Base-by-base conservation (phyloP, 2,888 invertebrate species). In the Trisateles emortualis region DNA sequence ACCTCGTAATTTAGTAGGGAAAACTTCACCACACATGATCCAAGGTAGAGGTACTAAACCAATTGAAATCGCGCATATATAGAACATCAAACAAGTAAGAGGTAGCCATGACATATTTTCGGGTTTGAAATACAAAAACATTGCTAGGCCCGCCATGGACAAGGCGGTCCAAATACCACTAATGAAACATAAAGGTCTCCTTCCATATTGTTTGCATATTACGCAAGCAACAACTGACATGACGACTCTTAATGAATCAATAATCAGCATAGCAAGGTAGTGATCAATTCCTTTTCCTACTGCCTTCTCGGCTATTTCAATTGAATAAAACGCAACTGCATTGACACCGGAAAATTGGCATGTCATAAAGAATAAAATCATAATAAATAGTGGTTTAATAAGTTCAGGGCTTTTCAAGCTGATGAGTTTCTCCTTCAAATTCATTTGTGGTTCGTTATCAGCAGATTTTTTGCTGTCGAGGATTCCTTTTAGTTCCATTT, bases 21-120 rank as follows among this genome's bases (percentile, higher is more conserved):
- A 96, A 0, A 96, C 88, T 83, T 96, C 96, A 0, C 96, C 96
- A 63, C 95, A 95, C 94, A 96, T 94, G 24, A 95, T 94, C 95
- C 96, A 96, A 0, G 96, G 96, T 43, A 96, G 74, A 0, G 96
- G 95, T 9, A 95, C 93, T 13, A 95, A 76, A 0, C 96, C 95
- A 45, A 95, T 87, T 0, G 94, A 93, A 41, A 95, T 91, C 43
- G 94, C 94, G 36, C 93, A 89, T 9, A 95, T 95, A 69, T 95
- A 95, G 1, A 87, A 74, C 78, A 95, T 76, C 44, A 95, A 74
- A 77, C 93, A 88, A 62, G 93, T 75, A 65, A 95, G 70, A 0
- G 94, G 90, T 3, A 94, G 54, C 93, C 93, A 94, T 1, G 93
- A 86, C 78, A 88, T 83, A 46, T 88, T 84, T 4, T 82, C 82